These are phyloP conservation scores for Mobula birostris DNA, from an alignment of 2,113 vertebrate genomes.

Conservation along the genomic window DNA sequence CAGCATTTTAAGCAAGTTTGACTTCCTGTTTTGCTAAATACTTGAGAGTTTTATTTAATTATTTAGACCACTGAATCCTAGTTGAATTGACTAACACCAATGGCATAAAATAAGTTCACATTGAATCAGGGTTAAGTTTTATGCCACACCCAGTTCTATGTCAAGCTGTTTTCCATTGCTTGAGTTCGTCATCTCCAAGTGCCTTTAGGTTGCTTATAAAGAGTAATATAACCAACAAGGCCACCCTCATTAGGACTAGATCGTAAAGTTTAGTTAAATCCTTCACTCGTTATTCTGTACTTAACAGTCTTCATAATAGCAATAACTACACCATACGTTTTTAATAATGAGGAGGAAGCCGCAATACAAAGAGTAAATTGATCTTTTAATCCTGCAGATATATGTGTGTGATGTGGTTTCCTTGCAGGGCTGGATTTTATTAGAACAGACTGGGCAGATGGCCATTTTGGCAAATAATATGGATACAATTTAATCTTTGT, in stretches of 20 bases:
- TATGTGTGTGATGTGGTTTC: not conserved
- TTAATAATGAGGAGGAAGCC: conserved; percentile 29
- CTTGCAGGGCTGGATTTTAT: not conserved
- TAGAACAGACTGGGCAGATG: conserved; percentile 13
- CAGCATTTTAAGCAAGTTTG: not conserved
- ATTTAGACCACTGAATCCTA: not conserved
- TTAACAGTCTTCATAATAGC: conserved; percentile 6
- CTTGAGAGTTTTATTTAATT: not conserved
- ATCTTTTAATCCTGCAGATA: conserved; percentile 24
- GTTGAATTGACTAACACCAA: not conserved
- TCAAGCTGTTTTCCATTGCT: too few relatives aligned
- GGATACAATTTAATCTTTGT: conserved; percentile 22
- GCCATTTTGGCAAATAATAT: not conserved
- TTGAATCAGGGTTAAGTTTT: not conserved
- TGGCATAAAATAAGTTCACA: not conserved
- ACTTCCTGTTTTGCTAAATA: not conserved
- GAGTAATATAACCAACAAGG: not conserved
- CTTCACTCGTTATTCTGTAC: not conserved
- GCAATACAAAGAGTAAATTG: conserved; percentile 35
- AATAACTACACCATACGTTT: not conserved
- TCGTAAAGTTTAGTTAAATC: not conserved
- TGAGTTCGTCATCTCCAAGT: not conserved
- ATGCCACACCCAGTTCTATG: not conserved
- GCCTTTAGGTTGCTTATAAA: not conserved
- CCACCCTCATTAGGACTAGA: not conserved